Evolutionary conservation across 30 jellyfish, hydroid and myxozoan species (phyloP), one percentile per base, ranked within the genome.

Genomic region (Haliclystus octoradiatus): DNA sequence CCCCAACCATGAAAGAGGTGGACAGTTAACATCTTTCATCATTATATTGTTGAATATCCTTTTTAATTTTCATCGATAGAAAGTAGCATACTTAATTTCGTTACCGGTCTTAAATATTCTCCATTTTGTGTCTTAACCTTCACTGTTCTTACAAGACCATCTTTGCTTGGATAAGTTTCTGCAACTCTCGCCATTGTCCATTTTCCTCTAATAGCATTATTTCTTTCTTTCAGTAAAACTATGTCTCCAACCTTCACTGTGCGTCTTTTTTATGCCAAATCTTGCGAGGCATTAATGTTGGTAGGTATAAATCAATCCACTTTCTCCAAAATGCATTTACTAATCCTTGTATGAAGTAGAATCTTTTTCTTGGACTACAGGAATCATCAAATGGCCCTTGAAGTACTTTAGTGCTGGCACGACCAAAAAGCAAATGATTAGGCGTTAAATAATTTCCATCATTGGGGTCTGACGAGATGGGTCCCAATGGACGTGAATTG

Each of bases 351-450:
- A 75, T 52, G 51, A 83, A 75, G 66, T 83, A 80, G 0, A 75
- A 79, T 69, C 83, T 30, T 19, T 83, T 91, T 30, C 78, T 71
- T 49, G 73, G 74, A 33, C 49, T 64, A 26, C 32, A 33, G n/a
- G 81, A 62, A 26, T 83, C 91, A 62, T 50, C 64, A 61, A 74
- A 83, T 69, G 92, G 92, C 49, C 95, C 95, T 68, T 75, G 74
- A 13, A 85, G 95, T 63, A 69, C 80, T 68, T 69, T 84, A 12
- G 75, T 49, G 28, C 92, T 68, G 30, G 95, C 84, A 25, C 95
- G 35, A 52, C 95, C 94, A 28, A 82, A 52, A 52, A 81, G 47
- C 32, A 82, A 68, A 46, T 82, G 79, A 27, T 82, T 73, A 15
- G 79, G 94, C 49, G 84, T 66, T 67, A 74, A 33, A 68, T 82